Percentiles rank a stretch among this genome's conserved stretches.
phyloP scores from a whole-genome alignment of 2,888 invertebrate genomes.

The Tetranychus piercei region DNA sequence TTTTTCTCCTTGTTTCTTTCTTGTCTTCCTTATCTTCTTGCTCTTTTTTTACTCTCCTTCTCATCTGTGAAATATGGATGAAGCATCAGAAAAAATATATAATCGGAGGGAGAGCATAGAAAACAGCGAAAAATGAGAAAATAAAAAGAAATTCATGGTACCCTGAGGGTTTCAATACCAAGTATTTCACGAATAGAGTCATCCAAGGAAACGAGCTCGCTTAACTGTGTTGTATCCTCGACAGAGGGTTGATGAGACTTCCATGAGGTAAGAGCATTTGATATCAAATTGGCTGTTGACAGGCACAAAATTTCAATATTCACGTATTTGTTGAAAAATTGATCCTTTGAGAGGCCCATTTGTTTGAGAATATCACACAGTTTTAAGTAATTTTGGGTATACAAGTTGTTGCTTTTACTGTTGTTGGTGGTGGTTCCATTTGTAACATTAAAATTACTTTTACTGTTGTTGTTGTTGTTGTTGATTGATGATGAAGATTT shows the following conservation, averaged over 20 bases:
- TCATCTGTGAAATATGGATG: too few species aligned
- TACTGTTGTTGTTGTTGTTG: too few species aligned
- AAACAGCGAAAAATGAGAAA: too few species aligned
- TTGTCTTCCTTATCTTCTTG: too few species aligned
- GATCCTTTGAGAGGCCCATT: neutral
- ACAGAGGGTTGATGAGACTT: neutral
- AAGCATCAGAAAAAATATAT: too few species aligned
- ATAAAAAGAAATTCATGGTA: neutral
- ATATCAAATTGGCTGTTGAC: neutral
- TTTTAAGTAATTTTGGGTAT: neutral
- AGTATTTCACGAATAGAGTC: conserved; percentile 4
- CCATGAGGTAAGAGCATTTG: neutral
- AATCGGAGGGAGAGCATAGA: too few species aligned
- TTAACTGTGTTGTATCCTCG: neutral
- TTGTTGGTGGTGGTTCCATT: neutral
- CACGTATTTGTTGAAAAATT: neutral
- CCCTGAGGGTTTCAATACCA: conserved; percentile 4
- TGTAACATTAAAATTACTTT: neutral
- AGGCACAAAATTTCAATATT: neutral
- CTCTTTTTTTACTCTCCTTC: too few species aligned
- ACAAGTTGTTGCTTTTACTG: neutral
- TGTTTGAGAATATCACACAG: conserved; percentile 2
- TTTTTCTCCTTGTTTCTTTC: too few species aligned
- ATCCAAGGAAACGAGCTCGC: conserved; percentile 3
- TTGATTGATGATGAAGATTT: neutral